Conservation (phyloP, 2,888 invertebrate genomes). For the Drosophila planitibia region DNA sequence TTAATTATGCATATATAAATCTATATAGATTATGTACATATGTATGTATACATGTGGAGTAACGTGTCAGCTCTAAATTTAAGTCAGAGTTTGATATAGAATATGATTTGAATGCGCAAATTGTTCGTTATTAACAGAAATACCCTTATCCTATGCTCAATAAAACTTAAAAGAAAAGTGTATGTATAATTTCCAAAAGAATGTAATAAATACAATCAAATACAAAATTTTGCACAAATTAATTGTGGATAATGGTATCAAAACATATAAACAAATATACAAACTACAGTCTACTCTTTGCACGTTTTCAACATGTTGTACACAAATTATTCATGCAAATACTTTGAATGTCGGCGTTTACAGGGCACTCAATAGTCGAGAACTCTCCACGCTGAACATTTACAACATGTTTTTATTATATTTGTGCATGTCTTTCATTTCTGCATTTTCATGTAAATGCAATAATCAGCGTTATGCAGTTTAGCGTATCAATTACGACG, state of each 20-base stretch:
- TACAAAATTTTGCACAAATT: neutral
- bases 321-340: neutral
- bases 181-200: neutral
- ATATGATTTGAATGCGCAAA: constrained; percentile 19
- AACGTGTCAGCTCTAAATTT: neutral
- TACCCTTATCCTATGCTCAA: neutral
- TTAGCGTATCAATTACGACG: constrained; percentile 78
- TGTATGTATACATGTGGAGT: neutral
- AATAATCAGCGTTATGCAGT: constrained; percentile 77
- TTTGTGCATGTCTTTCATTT: constrained; percentile 44
- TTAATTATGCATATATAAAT: constrained; percentile 44
- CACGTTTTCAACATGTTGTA: neutral
- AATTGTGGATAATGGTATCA: neutral
- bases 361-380: constrained; percentile 2
- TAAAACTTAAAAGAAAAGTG: neutral
- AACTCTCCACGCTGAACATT: neutral
- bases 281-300: neutral
- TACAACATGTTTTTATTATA: neutral
- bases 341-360: neutral
- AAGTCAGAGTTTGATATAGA: neutral
- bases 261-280: neutral
- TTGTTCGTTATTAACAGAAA: constrained; percentile 2
- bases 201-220: too few relatives aligned
- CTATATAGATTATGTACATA: neutral
- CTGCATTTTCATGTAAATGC: constrained; percentile 67